Evolutionary conservation across 2,113 vertebrate species (phyloP), one percentile per base, ranked within the genome.

Genomic region (Nothoprocta pentlandii): DNA sequence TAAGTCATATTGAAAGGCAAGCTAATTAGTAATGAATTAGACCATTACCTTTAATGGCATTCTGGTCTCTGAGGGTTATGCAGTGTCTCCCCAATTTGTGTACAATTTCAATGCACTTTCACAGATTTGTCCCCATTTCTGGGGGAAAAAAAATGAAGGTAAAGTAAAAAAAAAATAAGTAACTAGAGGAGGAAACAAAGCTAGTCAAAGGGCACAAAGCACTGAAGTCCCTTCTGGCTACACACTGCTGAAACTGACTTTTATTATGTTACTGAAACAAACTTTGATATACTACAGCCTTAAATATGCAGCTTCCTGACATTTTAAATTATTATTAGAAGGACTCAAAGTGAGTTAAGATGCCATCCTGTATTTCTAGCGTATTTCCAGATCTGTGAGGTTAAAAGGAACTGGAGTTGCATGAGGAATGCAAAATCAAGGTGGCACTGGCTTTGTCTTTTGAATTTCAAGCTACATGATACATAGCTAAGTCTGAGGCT

Each of bases 31-130:
- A 94, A 93, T 62, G 22, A 71, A 83, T 69, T 94, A 91, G 74
- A 47, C 94, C 70, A 89, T 92, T 95, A 95, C 92, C 76, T 86
- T 78, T 90, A 86, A 75, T 46, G 16, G 79, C 66, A 68, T 94
- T 83, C 42, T 76, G 49, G 89, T 93, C 76, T 84, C 85, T 83
- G 78, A 73, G 26, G 68, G 83, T 44, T 66, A 20, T 41, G 78
- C 66, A 59, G 39, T 46, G 93, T 10, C 79, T 87, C 53, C 58
- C 71, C 93, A 54, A 49, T 89, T 90, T 90, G 80, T 22, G n/a
- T 70, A 86, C 91, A 41, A 89, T 85, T 95, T 58, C 63, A 80
- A 22, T 1, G 2, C 12, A 32, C 9, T 80, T 80, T 30, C 56
- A 81, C 42, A 74, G 23, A 53, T 82, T 73, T 58, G 85, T 14